Base-by-base conservation (phyloP, 2,797 vertebrate species). In the Myiotriccus ornatus region DNA sequence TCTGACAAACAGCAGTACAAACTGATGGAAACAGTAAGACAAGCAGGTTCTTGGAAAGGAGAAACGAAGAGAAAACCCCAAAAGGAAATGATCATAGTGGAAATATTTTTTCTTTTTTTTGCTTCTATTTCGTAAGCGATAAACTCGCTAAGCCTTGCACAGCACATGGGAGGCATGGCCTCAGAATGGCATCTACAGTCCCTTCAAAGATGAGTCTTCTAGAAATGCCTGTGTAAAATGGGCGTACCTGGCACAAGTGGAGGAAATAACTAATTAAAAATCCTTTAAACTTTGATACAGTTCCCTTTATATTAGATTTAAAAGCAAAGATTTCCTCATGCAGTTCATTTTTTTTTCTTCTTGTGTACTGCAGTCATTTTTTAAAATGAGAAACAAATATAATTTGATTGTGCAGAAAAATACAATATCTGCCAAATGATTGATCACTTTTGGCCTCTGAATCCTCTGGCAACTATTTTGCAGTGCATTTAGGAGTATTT, bases 391-490 rank as follows among this genome's bases (percentile, higher is more conserved):
- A 93, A 85, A 52, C 37, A 84, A 71, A 67, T 80, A 39, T 87
- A 78, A 85, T 67, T 88, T 81, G 44, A 20, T 73, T 76, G 14
- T 37, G 18, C n/a, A 71, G 79, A 81, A 64, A 85, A 91, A 83
- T 53, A 53, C n/a, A 47, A 0, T 84, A 59, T 91, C 47, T 94
- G 52, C 69, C 57, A 78, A 71, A 88, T 63, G 77, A 90, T 75
- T 86, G 85, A 95, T 91, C 28, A 34, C 55, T 81, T 95, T n/a
- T 79, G 79, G 35, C 57, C 37, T 87, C 1, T 1, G 56, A 90
- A 76, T 94, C 59, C 87, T 91, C 79, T 70, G 87, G 65, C 81
- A 83, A 87, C n/a, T 75, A 25, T 89, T 91, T 79, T 41, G 37
- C n/a, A 80, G 49, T 82, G 24, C 14, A 9, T 85, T 85, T 56